Evolutionary conservation across 1,140 invertebrate species (phyloP).

Genomic region (Scaptomyza graminum): DNA sequence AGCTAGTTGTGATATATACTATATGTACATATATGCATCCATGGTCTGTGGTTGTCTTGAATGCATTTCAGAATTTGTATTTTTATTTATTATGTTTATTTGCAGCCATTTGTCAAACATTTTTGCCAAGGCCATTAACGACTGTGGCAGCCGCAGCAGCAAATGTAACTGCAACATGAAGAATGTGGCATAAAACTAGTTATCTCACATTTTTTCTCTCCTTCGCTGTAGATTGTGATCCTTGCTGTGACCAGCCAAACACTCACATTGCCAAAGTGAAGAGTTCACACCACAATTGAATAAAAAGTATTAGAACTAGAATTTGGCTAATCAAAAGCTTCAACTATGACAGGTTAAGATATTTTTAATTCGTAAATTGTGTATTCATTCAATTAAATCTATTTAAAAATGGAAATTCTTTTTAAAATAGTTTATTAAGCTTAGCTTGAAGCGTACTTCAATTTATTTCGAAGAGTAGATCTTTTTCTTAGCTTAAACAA

Average conservation of each 20-base stretch:
- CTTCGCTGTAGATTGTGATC: conserved; percentile 41
- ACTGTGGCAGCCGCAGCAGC: conserved; percentile 28
- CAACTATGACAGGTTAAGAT: conserved; percentile 2
- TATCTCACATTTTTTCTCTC: conserved; percentile 13
- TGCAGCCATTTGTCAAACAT: conserved; percentile 77
- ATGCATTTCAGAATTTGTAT: conserved; percentile 65
- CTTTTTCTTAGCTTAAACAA: no score
- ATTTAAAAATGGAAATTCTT: background rate
- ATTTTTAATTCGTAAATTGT: no score
- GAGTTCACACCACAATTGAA: conserved; percentile 28
- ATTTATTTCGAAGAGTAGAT: no score
- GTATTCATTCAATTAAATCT: no score
- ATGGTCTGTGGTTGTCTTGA: conserved; percentile 44
- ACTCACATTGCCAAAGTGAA: background rate
- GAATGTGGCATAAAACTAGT: conserved; percentile 34
- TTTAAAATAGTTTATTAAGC: background rate
- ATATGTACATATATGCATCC: background rate
- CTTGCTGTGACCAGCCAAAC: conserved; percentile 27
- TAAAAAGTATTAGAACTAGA: conserved; percentile 13
- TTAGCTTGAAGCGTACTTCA: background rate
- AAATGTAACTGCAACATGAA: conserved; percentile 36
- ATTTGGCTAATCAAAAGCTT: conserved; percentile 11
- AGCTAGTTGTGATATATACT: conserved; percentile 50
- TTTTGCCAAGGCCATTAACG: conserved; percentile 57
- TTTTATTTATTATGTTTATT: conserved; percentile 82